Conservation (phyloP, 1,140 invertebrate genomes). For the Drosophila simulans region DNA sequence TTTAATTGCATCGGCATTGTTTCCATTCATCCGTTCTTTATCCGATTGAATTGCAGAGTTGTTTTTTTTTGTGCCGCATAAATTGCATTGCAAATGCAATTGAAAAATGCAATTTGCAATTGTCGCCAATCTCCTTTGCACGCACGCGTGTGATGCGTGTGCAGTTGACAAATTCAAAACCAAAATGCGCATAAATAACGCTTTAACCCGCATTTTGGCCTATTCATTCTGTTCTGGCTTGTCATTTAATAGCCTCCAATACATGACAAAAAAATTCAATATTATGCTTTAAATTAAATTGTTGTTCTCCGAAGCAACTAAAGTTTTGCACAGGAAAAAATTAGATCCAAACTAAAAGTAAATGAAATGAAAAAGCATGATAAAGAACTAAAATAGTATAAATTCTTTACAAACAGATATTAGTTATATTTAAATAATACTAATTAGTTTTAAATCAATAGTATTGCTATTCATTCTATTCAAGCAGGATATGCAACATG, state of each 20-base stretch:
- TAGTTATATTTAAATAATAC: too few relatives aligned
- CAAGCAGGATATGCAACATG: neutral
- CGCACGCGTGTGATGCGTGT: slow-evolving; percentile 50
- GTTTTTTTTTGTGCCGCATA: slow-evolving; percentile 14
- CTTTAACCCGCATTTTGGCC: slow-evolving; percentile 11
- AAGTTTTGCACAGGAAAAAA: slow-evolving; percentile 1
- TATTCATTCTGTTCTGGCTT: slow-evolving; percentile 10
- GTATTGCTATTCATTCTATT: neutral
- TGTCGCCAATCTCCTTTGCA: slow-evolving; percentile 28
- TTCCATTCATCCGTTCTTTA: slow-evolving; percentile 29
- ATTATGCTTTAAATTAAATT: slow-evolving; percentile 17
- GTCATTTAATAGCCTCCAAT: slow-evolving; percentile 36
- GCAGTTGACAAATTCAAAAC: slow-evolving; percentile 60
- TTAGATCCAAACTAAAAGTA: slow-evolving; percentile 4
- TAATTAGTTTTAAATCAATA: too few relatives aligned
- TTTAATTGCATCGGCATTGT: slow-evolving; percentile 71
- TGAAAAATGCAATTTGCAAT: slow-evolving; percentile 57
- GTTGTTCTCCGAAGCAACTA: slow-evolving; percentile 3
- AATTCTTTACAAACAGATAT: too few relatives aligned
- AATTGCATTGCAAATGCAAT: slow-evolving; percentile 50
- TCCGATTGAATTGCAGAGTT: slow-evolving; percentile 19
- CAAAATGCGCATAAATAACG: slow-evolving; percentile 68
- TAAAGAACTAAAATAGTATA: too few relatives aligned
- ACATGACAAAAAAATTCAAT: neutral
- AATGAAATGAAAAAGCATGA: too few relatives aligned